Percentiles rank a stretch among this genome's conserved stretches.
These are phyloP conservation scores for Phylloscopus trochilus DNA, from an alignment of 2,113 vertebrate genomes.

Conservation along the genomic window DNA sequence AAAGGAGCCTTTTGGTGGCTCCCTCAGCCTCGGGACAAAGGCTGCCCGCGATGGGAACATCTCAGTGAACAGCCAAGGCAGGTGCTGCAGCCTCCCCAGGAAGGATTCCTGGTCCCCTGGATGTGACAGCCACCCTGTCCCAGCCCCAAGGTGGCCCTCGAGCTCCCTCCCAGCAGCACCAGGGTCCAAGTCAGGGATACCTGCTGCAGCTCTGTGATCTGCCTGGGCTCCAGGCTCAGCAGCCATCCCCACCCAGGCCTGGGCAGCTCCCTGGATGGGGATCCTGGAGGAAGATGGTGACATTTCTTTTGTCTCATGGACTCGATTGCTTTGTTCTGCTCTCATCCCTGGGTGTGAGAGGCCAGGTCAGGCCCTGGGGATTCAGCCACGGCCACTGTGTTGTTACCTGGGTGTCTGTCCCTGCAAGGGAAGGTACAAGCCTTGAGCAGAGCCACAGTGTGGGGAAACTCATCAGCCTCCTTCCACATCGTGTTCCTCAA, in stretches of 20 bases:
- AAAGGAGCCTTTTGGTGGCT: neutral
- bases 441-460: accelerated
- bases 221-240: neutral
- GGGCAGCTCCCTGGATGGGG: neutral
- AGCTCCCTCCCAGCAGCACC: neutral
- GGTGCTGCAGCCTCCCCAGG: neutral
- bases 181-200: neutral
- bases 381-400: neutral
- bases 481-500: neutral
- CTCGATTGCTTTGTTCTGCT: neutral
- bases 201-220: neutral
- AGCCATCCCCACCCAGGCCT: neutral
- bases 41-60: neutral
- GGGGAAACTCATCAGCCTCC: neutral
- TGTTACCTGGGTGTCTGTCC: neutral
- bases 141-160: neutral
- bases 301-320: neutral
- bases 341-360: neutral
- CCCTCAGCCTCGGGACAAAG: neutral
- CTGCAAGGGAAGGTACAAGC: neutral
- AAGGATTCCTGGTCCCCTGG: neutral
- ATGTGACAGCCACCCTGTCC: neutral
- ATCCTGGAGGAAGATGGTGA: neutral
- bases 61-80: neutral
- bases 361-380: neutral